phyloP scores from a whole-genome alignment of 2,888 invertebrate genomes.

The Neoascia interrupta region DNA sequence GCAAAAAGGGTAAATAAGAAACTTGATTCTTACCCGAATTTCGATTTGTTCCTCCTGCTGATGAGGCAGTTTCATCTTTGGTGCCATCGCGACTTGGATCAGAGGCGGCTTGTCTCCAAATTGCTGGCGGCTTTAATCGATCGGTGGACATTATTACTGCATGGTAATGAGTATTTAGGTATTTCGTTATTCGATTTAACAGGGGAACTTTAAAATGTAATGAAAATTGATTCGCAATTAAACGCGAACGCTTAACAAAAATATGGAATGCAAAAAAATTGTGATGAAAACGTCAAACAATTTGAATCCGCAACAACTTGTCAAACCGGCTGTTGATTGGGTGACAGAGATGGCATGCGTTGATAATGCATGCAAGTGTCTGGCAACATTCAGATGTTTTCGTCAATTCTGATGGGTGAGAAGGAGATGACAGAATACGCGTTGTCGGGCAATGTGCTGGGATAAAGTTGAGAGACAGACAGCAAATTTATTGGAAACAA shows the following conservation, averaged over 20 bases:
- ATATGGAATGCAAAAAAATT: conserved; percentile 50
- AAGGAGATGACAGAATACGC: conserved; percentile 12
- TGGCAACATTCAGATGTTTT: conserved; percentile 55
- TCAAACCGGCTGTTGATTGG: conserved; percentile 63
- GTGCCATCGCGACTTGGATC: conserved; percentile 21
- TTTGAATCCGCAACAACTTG: conserved; percentile 63
- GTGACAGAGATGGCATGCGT: conserved; percentile 10
- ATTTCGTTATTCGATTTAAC: not conserved
- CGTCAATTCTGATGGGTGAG: not conserved
- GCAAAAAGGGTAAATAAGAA: not conserved
- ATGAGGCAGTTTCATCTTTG: conserved; percentile 49
- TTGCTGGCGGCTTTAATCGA: conserved; percentile 21
- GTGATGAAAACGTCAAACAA: conserved; percentile 49
- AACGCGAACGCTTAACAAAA: conserved; percentile 47
- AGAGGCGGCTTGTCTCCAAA: conserved; percentile 36
- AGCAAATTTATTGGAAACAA: conserved; percentile 23
- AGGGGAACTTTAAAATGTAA: not conserved
- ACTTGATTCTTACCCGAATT: conserved; percentile 46
- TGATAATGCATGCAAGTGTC: conserved; percentile 8
- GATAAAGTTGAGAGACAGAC: conserved; percentile 36
- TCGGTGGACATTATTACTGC: conserved; percentile 45
- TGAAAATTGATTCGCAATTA: conserved; percentile 23
- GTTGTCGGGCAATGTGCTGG: conserved; percentile 13
- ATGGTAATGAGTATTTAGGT: conserved; percentile 10
- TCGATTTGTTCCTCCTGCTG: conserved; percentile 38